A percentile compares a stretch with the other conserved stretches of the same genome.
Conservation (phyloP, 1,140 invertebrate genomes). For the Aphidius ervi region DNA sequence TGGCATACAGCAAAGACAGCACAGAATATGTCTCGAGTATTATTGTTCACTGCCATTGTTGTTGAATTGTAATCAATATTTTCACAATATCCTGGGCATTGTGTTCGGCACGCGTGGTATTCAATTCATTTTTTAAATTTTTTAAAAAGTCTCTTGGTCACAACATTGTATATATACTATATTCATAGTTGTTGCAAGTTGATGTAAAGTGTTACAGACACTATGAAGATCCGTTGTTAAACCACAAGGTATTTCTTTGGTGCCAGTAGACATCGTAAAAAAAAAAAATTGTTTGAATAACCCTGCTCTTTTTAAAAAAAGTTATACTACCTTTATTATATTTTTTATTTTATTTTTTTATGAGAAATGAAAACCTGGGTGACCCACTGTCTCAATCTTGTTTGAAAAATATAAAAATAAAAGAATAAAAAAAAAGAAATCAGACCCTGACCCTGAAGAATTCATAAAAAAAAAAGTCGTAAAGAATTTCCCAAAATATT, state of each 20-base stretch:
- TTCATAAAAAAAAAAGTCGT: too few species aligned
- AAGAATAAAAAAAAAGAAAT: too few species aligned
- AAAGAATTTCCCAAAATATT: too few species aligned
- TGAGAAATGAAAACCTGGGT: constrained; percentile 7
- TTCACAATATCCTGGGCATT: constrained; percentile 53
- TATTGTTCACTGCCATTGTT: constrained; percentile 49
- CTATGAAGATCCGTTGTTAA: not conserved
- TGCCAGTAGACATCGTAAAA: constrained; percentile 1
- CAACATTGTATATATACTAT: too few species aligned
- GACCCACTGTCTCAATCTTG: constrained; percentile 8
- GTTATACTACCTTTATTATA: not conserved
- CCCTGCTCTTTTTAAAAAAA: too few species aligned
- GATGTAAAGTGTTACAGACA: constrained; percentile 3
- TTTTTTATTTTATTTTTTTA: constrained; percentile 8
- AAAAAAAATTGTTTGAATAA: not conserved
- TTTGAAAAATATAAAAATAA: not conserved
- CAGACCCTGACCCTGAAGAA: too few species aligned
- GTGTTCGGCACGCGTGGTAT: constrained; percentile 43
- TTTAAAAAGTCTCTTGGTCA: too few species aligned
- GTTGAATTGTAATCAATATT: constrained; percentile 53
- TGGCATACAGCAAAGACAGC: constrained; percentile 19
- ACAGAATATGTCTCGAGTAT: too few species aligned
- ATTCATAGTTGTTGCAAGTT: not conserved
- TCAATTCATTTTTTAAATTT: not conserved
- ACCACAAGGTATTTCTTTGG: not conserved